Evolutionary conservation across 2,113 vertebrate species (phyloP).

Genomic region (Malurus elegans): DNA sequence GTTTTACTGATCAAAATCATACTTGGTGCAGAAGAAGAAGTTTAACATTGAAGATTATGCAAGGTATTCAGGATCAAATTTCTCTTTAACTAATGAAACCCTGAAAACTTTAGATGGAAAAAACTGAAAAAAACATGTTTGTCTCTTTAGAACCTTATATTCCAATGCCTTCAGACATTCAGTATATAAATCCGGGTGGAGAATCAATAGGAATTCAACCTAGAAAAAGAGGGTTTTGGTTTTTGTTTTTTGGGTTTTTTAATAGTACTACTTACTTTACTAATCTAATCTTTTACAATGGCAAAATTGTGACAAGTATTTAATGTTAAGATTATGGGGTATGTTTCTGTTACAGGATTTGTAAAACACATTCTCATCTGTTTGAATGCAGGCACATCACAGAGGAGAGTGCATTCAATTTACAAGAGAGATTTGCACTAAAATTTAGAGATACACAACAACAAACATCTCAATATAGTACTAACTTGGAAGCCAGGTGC

Average conservation of each 20-base stretch:
- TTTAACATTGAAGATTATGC: neutral
- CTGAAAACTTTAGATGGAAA: neutral
- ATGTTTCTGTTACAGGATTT: neutral
- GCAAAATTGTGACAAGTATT: neutral
- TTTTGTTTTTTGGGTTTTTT: neutral
- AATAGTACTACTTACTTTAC: neutral
- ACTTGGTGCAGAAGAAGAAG: neutral
- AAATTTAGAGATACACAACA: neutral
- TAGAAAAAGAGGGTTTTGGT: neutral
- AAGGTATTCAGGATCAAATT: neutral
- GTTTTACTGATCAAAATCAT: neutral
- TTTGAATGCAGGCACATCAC: neutral
- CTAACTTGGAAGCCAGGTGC: neutral
- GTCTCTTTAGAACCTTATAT: neutral
- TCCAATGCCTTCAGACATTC: neutral
- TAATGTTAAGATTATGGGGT: neutral
- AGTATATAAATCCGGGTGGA: neutral
- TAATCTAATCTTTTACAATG: neutral
- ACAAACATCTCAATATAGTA: neutral
- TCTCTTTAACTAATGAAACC: neutral
- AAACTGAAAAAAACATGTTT: neutral
- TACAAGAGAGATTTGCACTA: neutral
- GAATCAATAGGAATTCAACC: neutral
- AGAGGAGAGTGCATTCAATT: constrained; percentile 21
- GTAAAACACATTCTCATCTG: constrained; percentile 44